A percentile compares a stretch with the other conserved stretches of the same genome.
phyloP scores from a whole-genome alignment of 2,888 invertebrate species.

The Acleris literana region DNA sequence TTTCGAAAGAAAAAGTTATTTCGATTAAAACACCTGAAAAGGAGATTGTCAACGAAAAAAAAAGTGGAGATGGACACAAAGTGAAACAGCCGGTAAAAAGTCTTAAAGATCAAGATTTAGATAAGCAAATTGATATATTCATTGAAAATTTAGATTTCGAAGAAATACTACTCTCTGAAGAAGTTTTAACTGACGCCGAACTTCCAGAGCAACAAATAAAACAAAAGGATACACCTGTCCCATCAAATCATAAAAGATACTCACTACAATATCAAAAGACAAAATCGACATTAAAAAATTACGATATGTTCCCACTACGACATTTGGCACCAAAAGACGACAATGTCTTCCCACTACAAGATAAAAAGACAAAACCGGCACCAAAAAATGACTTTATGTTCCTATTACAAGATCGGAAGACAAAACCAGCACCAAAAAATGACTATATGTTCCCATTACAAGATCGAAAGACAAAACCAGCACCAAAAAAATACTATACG shows the following conservation, averaged over 20 bases:
- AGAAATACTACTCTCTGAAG: slow-evolving; percentile 44
- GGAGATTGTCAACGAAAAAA: too few relatives aligned
- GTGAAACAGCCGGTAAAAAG: too few relatives aligned
- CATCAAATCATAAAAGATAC: slow-evolving; percentile 45
- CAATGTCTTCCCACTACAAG: too few relatives aligned
- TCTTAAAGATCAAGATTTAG: background rate
- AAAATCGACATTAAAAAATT: too few relatives aligned
- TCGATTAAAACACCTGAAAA: too few relatives aligned
- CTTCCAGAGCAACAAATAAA: too few relatives aligned
- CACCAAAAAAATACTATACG: slow-evolving; percentile 25
- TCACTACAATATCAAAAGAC: background rate
- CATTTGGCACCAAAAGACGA: too few relatives aligned
- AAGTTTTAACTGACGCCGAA: background rate
- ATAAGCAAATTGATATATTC: slow-evolving; percentile 24
- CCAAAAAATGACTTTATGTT: background rate
- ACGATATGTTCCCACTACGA: too few relatives aligned
- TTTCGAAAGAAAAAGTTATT: too few relatives aligned
- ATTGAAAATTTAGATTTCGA: slow-evolving; percentile 45
- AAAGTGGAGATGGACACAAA: too few relatives aligned
- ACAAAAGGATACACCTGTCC: too few relatives aligned
- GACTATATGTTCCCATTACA: slow-evolving; percentile 43
- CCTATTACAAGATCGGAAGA: too few relatives aligned
- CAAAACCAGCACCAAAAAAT: slow-evolving; percentile 28
- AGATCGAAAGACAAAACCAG: slow-evolving; percentile 45
- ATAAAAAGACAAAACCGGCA: slow-evolving; percentile 32